phyloP scores from a whole-genome alignment of 2,888 invertebrate genomes.

The Napeogenes inachia region DNA sequence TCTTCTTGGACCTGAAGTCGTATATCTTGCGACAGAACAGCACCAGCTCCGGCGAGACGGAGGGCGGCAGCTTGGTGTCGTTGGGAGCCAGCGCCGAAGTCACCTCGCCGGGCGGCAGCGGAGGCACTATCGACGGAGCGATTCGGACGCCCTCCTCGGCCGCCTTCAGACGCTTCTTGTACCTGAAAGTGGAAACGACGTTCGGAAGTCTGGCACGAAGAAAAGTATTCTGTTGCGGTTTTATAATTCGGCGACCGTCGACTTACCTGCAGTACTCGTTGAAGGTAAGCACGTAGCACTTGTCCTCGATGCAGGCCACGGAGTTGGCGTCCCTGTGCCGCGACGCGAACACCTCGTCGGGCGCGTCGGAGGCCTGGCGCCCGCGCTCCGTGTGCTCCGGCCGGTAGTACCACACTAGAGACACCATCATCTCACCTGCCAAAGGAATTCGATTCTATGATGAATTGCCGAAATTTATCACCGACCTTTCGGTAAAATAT shows the following conservation, averaged over 20 bases:
- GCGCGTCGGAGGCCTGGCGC: conserved; percentile 85
- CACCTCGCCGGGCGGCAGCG: conserved; percentile 76
- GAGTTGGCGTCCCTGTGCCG: conserved; percentile 96
- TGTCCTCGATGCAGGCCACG: conserved; percentile 98
- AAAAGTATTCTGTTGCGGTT: too few relatives aligned
- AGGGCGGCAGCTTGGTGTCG: conserved; percentile 81
- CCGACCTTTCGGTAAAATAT: too few relatives aligned
- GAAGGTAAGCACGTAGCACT: conserved; percentile 96
- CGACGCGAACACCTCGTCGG: conserved; percentile 96
- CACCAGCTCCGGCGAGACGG: conserved; percentile 86
- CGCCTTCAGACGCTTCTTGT: conserved; percentile 88
- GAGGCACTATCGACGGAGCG: conserved; percentile 85
- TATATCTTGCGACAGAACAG: conserved; percentile 96
- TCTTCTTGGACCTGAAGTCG: conserved; percentile 93
- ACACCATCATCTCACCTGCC: conserved; percentile 97
- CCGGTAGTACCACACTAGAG: conserved; percentile 97
- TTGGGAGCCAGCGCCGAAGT: conserved; percentile 68
- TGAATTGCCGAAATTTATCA: too few relatives aligned
- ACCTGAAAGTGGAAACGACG: conserved; percentile 73
- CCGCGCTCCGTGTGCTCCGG: conserved; percentile 98
- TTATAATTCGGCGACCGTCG: too few relatives aligned
- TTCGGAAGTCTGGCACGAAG: too few relatives aligned
- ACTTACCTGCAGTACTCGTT: conserved; percentile 96
- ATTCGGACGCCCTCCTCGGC: conserved; percentile 86
- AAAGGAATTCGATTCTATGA: too few relatives aligned